These are phyloP conservation scores for Pelmatolapia mariae DNA, from an alignment of 2,113 vertebrate species.

Conservation along the genomic window DNA sequence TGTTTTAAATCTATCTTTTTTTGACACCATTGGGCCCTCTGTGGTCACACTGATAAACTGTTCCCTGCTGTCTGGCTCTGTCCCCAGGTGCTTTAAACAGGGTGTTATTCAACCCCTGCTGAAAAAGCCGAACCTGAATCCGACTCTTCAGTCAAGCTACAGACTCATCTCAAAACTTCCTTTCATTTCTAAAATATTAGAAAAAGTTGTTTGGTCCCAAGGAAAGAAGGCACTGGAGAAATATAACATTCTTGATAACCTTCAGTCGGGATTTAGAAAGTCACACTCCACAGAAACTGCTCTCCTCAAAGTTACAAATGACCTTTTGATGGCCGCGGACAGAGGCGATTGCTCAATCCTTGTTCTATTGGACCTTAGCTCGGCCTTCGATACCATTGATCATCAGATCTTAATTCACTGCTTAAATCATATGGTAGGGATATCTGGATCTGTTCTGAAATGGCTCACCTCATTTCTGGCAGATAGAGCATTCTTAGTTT, in stretches of 20 bases:
- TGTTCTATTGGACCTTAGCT: neutral
- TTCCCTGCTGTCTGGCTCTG: neutral
- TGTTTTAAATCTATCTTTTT: neutral
- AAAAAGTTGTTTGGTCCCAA: fast-evolving
- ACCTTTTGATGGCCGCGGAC: neutral
- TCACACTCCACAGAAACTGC: neutral
- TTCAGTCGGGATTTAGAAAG: neutral
- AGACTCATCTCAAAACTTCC: neutral
- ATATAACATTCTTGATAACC: neutral
- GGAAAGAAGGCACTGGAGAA: neutral
- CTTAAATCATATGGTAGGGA: neutral
- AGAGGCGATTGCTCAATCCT: neutral
- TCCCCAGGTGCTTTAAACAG: neutral
- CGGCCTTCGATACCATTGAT: fast-evolving
- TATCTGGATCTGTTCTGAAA: neutral
- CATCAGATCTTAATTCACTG: neutral
- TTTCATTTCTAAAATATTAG: neutral
- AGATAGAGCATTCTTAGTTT: neutral
- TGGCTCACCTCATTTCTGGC: neutral
- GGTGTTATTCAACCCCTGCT: neutral
- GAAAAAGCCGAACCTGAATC: neutral
- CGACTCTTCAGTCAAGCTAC: neutral
- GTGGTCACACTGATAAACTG: neutral
- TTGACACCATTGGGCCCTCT: neutral
- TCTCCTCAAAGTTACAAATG: neutral